Base-by-base conservation (phyloP, 2,888 invertebrate genomes). In the Epicampocera succincta region DNA sequence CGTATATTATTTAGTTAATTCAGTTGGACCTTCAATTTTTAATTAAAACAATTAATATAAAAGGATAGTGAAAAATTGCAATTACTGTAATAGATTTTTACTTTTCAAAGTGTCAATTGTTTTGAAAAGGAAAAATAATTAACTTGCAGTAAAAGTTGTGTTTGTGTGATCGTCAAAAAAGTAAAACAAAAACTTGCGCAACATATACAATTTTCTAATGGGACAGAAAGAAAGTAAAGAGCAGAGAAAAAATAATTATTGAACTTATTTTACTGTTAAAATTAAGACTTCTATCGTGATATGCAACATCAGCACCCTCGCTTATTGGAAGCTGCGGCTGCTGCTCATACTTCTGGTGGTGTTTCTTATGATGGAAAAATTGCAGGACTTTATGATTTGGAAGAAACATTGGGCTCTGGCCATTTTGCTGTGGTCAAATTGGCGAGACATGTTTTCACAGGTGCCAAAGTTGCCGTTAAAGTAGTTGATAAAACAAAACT, bases 401-500 rank as follows among this genome's bases (percentile, higher is more conserved):
- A 98, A 91, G 97, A 98, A 91, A 99, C 99, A 4, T 94, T 99
- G 76, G 99, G 99, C 60, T 96, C 98, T 81, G 99, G 99, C 83
- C 99, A 99, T 92, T 99, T 98, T 93, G 99, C 99, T 84, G 98
- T 99, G 84, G 99, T 99, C 56, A 99, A 85, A 76, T 56, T 85
- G 60, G 99, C 99, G 29, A 93, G 97, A 84, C 99, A 99, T 93
- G 99, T 99, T 77, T 99, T 99, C 92, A 99, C 99, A 68, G 99
- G 99, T 44, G 98, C 98, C 92, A 98, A 98, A 92, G 99, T 99
- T 75, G 98, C 98, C 73, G 98, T 98, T 71, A 98, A 98, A 94
- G 96, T 99, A 83, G 99, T 99, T 88, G 99, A 99, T 92, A 99
- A 99, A 92, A 97, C 96, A 87, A 99, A 99, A 92, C 92, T 99